Conservation (phyloP, 2,888 invertebrate species). For the Acanthosepion pharaonis region DNA sequence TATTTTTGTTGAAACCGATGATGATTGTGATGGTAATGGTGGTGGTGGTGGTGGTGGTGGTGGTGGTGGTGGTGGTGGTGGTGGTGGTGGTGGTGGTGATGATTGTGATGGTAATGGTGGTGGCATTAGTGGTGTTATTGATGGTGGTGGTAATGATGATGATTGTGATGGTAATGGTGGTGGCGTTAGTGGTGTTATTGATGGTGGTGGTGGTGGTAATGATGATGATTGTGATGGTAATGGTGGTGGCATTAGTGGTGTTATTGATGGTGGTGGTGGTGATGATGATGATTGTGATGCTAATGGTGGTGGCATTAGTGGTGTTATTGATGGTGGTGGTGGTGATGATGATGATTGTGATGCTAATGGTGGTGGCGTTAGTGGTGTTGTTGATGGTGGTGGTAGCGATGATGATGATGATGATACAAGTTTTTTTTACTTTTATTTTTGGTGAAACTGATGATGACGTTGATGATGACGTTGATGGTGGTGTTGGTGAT, state of each 20-base stretch:
- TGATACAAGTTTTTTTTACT: not conserved
- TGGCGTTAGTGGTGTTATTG: not conserved
- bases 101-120: too few relatives aligned
- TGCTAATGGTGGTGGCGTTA: not conserved
- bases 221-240: not conserved
- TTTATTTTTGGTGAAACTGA: not conserved
- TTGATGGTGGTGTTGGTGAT: not conserved
- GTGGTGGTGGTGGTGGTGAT: too few relatives aligned
- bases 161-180: not conserved
- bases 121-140: too few relatives aligned
- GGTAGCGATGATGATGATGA: not conserved
- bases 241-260: not conserved
- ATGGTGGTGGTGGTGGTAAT: conserved; percentile 10
- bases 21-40: too few relatives aligned
- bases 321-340: not conserved
- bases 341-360: not conserved
- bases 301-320: not conserved
- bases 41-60: too few relatives aligned
- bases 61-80: too few relatives aligned
- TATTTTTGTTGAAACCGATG: too few relatives aligned
- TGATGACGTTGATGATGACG: conserved; percentile 38
- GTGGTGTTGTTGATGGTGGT: not conserved
- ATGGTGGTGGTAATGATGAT: too few relatives aligned
- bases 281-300: too few relatives aligned
- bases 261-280: not conserved